These are phyloP conservation scores for Prunella strophiata DNA, from an alignment of 2,797 vertebrate genomes.

Conservation along the genomic window DNA sequence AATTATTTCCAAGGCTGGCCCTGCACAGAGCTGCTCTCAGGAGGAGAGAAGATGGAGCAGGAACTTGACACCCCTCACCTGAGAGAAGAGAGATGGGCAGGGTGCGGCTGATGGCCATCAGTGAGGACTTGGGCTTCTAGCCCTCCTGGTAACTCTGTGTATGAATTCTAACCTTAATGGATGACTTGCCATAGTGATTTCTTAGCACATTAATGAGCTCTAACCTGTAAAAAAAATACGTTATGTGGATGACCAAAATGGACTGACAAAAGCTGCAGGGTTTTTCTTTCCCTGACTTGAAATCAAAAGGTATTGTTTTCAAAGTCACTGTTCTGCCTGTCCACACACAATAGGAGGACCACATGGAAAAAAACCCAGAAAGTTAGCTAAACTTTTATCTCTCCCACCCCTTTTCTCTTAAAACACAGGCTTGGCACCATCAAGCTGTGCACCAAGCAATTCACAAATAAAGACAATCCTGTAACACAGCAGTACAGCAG, in stretches of 20 bases:
- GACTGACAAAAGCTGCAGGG: not conserved
- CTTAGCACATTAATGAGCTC: slow-evolving; percentile 1
- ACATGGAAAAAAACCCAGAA: not conserved
- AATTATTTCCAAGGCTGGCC: slow-evolving; percentile 61
- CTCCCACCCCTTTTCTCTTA: not conserved
- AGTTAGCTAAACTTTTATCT: not conserved
- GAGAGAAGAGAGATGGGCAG: not conserved
- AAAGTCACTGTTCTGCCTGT: not conserved
- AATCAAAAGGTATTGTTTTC: not conserved
- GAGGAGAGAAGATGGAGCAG: slow-evolving; percentile 17
- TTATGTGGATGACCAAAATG: slow-evolving; percentile 16
- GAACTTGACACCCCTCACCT: not conserved
- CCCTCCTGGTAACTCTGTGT: not conserved
- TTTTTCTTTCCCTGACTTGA: not conserved
- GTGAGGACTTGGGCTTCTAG: not conserved
- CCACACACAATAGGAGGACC: not conserved
- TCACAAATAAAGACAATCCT: not conserved
- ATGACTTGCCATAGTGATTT: not conserved
- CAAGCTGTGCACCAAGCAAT: not conserved
- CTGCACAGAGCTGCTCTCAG: not conserved
- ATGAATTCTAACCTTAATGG: not conserved
- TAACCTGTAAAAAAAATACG: not conserved
- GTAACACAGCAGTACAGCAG: not conserved
- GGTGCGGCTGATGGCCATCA: not conserved
- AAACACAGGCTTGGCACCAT: not conserved